phyloP scores from a whole-genome alignment of 2,113 vertebrate genomes.

The Xenus cinereus region DNA sequence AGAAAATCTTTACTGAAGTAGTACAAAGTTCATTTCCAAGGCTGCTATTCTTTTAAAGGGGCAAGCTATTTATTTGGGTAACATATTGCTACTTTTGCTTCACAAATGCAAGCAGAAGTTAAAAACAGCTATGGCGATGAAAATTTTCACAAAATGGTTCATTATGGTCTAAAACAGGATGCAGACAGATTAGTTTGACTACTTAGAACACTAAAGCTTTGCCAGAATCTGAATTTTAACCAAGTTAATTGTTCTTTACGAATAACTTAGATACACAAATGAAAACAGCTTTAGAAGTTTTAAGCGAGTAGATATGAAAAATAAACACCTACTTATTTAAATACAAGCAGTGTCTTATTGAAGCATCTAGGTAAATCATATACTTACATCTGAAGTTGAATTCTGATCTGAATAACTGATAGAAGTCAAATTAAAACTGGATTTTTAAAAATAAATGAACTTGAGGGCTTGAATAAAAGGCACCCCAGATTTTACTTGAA shows the following conservation, averaged over 20 bases:
- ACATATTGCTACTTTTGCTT: background rate
- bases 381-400: background rate
- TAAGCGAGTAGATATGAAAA: background rate
- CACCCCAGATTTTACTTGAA: background rate
- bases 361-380: background rate
- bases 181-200: background rate
- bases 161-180: background rate
- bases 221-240: background rate
- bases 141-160: background rate
- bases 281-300: background rate
- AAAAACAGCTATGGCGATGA: background rate
- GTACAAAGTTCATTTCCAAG: slow-evolving; percentile 23
- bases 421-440: background rate
- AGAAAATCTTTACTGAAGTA: slow-evolving; percentile 9
- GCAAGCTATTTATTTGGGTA: background rate
- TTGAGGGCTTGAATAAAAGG: background rate
- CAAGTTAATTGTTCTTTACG: background rate
- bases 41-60: background rate
- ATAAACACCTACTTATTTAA: background rate
- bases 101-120: slow-evolving; percentile 23
- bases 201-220: background rate
- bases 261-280: background rate
- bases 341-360: background rate
- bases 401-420: background rate
- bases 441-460: background rate